phyloP scores from a whole-genome alignment of 2,797 vertebrate species.

The Pagetopsis macropterus region DNA sequence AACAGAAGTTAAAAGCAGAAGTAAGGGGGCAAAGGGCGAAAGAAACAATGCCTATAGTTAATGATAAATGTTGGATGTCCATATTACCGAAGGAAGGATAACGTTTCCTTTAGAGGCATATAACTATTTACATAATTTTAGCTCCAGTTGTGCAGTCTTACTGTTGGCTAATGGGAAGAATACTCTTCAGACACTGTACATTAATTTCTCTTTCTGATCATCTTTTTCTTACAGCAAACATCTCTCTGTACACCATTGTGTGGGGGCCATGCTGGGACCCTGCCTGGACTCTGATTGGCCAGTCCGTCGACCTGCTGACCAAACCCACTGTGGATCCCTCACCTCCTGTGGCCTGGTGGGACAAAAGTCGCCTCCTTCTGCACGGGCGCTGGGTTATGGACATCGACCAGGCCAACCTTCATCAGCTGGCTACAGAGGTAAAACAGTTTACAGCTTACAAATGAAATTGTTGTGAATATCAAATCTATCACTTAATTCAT shows the following conservation, averaged over 20 bases:
- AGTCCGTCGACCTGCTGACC: slow-evolving; percentile 95
- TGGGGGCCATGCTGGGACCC: slow-evolving; percentile 99
- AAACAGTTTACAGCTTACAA: slow-evolving; percentile 55
- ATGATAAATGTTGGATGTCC: too few species aligned
- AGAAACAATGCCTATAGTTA: too few species aligned
- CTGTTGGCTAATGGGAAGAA: background rate
- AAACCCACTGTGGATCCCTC: slow-evolving; percentile 95
- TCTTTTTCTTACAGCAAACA: slow-evolving; percentile 84
- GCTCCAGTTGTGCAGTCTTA: background rate
- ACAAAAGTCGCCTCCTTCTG: slow-evolving; percentile 95
- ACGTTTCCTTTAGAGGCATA: background rate
- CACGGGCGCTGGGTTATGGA: slow-evolving; percentile 95
- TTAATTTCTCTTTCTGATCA: background rate
- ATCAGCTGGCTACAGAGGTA: slow-evolving; percentile 97
- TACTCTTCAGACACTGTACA: background rate
- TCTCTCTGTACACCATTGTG: slow-evolving; percentile 95
- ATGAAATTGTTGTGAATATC: slow-evolving; percentile 23
- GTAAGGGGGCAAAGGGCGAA: too few species aligned
- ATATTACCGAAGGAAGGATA: too few species aligned
- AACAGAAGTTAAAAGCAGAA: too few species aligned
- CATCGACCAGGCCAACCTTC: slow-evolving; percentile 95
- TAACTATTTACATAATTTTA: background rate
- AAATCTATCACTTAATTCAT: background rate
- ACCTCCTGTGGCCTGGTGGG: slow-evolving; percentile 94
- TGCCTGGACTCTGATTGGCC: slow-evolving; percentile 96